phyloP scores from a whole-genome alignment of 2,888 invertebrate genomes.

The Megamerina dolium region DNA sequence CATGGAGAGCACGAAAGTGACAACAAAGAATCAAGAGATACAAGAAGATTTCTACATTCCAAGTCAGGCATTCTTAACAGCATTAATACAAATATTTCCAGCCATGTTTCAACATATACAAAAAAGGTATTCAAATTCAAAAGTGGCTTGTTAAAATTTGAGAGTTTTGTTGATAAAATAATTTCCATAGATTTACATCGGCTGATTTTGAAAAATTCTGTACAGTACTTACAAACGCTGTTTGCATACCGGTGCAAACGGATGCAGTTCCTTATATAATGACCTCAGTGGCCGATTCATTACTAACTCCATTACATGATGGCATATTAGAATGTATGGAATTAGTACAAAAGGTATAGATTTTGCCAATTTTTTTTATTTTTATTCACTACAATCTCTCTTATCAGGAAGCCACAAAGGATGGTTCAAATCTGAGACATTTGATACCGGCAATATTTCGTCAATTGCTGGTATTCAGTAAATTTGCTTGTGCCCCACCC shows the following conservation, averaged over 20 bases:
- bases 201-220: conserved; percentile 76
- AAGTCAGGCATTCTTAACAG: conserved; percentile 88
- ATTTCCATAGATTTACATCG: conserved; percentile 44
- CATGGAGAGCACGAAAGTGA: conserved; percentile 64
- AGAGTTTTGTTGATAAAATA: too few relatives aligned
- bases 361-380: background rate
- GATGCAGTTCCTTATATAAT: conserved; percentile 78
- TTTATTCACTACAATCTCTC: background rate
- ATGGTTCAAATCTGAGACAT: conserved; percentile 55
- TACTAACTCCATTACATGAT: conserved; percentile 77
- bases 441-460: conserved; percentile 65
- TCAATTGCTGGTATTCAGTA: conserved; percentile 60
- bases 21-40: conserved; percentile 37
- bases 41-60: conserved; percentile 71
- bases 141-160: background rate
- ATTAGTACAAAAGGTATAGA: conserved; percentile 71
- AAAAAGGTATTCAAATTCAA: conserved; percentile 52
- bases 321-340: conserved; percentile 82
- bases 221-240: conserved; percentile 66
- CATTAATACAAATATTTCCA: conserved; percentile 92
- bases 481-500: conserved; percentile 65
- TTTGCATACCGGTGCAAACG: conserved; percentile 73
- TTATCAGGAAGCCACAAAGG: conserved; percentile 55
- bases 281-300: conserved; percentile 70
- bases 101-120: conserved; percentile 87